These are phyloP conservation scores for Formica selysi DNA, from an alignment of 1,140 invertebrate species.

Conservation along the genomic window DNA sequence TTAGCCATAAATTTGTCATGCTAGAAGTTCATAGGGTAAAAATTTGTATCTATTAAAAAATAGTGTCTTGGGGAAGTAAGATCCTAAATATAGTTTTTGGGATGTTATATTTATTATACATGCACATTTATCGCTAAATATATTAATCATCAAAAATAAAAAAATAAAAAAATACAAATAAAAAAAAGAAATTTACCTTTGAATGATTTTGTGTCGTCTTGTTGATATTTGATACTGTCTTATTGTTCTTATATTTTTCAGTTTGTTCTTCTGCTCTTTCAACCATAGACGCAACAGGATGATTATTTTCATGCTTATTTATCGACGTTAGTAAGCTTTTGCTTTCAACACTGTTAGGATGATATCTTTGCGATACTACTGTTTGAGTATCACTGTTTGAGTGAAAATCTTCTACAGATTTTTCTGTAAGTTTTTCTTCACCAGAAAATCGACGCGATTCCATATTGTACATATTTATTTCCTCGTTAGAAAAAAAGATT, in stretches of 20 bases:
- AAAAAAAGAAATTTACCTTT: slow-evolving; percentile 21
- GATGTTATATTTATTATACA: too few relatives aligned
- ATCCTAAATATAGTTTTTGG: too few relatives aligned
- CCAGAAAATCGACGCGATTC: neutral
- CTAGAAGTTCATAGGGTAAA: too few relatives aligned
- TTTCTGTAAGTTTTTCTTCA: neutral
- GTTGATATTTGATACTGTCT: neutral
- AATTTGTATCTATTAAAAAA: too few relatives aligned
- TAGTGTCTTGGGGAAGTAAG: too few relatives aligned
- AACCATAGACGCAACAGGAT: neutral
- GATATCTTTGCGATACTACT: neutral
- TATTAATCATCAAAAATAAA: neutral
- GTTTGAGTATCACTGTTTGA: slow-evolving; percentile 4
- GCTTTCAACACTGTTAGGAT: neutral
- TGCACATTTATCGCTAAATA: too few relatives aligned
- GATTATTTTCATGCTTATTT: neutral
- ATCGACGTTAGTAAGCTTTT: neutral
- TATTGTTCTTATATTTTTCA: neutral
- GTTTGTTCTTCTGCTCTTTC: neutral
- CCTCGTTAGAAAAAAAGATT: neutral
- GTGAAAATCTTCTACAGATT: neutral
- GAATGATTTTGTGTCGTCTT: neutral
- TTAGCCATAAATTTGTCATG: neutral
- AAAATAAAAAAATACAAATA: neutral
- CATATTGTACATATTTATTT: slow-evolving; percentile 4